These are phyloP conservation scores for Electrona antarctica DNA, from an alignment of 2,113 vertebrate genomes.

Conservation along the genomic window DNA sequence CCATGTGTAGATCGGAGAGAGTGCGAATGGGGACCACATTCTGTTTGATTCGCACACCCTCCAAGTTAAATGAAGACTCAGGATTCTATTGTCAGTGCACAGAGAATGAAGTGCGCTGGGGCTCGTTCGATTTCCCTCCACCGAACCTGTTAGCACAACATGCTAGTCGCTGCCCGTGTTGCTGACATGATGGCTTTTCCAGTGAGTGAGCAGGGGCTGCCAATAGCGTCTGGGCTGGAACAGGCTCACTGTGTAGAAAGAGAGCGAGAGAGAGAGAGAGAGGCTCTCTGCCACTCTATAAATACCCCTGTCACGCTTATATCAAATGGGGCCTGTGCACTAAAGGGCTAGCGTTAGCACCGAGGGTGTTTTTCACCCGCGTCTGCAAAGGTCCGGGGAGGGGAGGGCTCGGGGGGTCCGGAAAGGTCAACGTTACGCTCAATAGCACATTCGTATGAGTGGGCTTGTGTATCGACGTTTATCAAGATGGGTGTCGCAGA, in stretches of 20 bases:
- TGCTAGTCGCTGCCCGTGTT: slow-evolving; percentile 73
- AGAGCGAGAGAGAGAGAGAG: slow-evolving; percentile 20
- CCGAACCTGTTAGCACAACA: slow-evolving; percentile 77
- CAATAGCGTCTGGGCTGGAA: slow-evolving; percentile 74
- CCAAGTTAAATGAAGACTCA: too few relatives aligned
- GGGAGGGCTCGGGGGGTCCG: slow-evolving; percentile 34
- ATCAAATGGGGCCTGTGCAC: slow-evolving; percentile 71
- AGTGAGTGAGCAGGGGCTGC: slow-evolving; percentile 76
- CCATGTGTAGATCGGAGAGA: too few relatives aligned
- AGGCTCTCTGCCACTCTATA: slow-evolving; percentile 67
- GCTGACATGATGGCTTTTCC: slow-evolving; percentile 82
- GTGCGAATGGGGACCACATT: too few relatives aligned
- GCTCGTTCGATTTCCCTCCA: slow-evolving; percentile 51
- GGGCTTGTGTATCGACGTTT: slow-evolving; percentile 66
- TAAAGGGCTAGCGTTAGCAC: slow-evolving; percentile 65
- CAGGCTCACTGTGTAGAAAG: slow-evolving; percentile 51
- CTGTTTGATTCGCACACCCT: too few relatives aligned
- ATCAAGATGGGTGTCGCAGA: slow-evolving; percentile 64
- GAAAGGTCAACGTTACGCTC: slow-evolving; percentile 72
- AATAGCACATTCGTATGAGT: slow-evolving; percentile 69
- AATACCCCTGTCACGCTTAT: slow-evolving; percentile 76
- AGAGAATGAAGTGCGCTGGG: slow-evolving; percentile 57
- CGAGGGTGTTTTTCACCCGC: slow-evolving; percentile 60
- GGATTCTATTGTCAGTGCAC: slow-evolving; percentile 57
- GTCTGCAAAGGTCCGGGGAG: slow-evolving; percentile 53